phyloP scores from a whole-genome alignment of 2,113 vertebrate genomes.

The Collichthys lucidus region DNA sequence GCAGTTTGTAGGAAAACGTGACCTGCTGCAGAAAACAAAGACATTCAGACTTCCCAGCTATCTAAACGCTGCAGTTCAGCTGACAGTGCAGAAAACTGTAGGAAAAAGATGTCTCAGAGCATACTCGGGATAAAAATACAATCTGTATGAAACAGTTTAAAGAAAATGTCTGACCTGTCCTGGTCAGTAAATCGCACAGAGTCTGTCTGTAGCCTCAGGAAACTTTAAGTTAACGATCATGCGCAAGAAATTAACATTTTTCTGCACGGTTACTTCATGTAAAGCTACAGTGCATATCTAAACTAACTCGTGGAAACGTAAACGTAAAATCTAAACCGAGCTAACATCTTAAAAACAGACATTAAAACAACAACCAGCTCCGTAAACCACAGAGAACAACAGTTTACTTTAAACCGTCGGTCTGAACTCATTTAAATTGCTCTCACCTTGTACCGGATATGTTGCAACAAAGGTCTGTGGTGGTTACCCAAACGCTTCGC shows the following conservation, averaged over 20 bases:
- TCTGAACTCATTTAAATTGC: too few relatives aligned
- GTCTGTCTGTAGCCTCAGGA: neutral
- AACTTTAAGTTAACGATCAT: neutral
- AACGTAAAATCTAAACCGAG: neutral
- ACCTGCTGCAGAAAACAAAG: neutral
- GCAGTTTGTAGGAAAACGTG: neutral
- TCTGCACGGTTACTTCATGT: neutral
- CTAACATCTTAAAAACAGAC: neutral
- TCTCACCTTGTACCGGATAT: conserved; percentile 17
- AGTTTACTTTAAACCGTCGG: too few relatives aligned
- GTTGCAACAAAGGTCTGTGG: neutral
- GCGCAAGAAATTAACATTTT: neutral
- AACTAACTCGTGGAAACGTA: too few relatives aligned
- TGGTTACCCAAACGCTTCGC: neutral
- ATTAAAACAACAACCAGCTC: neutral
- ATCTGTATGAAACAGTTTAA: neutral
- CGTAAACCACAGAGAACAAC: neutral
- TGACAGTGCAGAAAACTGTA: neutral
- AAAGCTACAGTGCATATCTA: neutral
- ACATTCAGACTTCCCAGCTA: neutral
- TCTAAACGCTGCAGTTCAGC: neutral
- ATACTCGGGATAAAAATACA: neutral
- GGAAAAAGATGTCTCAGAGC: neutral
- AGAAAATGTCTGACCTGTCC: neutral
- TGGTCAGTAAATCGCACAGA: neutral